Conservation (phyloP, 2,888 invertebrate genomes). For the Ceriagrion tenellum region DNA sequence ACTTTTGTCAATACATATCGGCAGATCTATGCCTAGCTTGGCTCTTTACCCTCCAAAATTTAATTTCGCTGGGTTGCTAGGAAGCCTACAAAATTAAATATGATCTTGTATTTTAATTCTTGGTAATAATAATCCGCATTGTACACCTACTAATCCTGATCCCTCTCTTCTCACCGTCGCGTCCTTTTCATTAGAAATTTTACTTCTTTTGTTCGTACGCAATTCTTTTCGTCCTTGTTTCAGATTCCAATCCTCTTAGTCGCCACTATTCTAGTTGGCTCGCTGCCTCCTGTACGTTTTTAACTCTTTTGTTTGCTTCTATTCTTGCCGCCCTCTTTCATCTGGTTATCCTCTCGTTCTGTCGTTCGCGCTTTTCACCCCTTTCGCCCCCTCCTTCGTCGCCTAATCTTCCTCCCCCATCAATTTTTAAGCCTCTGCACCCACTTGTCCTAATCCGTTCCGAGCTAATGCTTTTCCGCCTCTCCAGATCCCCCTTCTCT, state of each 20-base stretch:
- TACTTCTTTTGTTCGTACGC: background rate
- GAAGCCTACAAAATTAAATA: too few species aligned
- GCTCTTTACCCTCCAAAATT: too few species aligned
- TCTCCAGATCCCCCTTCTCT: background rate
- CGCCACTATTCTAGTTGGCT: background rate
- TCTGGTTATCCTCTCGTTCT: background rate
- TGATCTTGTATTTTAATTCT: too few species aligned
- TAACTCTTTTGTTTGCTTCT: background rate
- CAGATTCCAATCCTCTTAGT: background rate
- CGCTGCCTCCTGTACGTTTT: background rate
- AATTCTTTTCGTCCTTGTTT: background rate
- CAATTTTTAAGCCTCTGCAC: background rate
- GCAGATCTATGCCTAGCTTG: too few species aligned
- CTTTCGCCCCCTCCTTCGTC: background rate
- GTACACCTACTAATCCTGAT: too few species aligned
- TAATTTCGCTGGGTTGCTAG: too few species aligned
- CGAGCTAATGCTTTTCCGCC: slow-evolving; percentile 1
- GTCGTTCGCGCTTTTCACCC: background rate
- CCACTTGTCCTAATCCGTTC: background rate
- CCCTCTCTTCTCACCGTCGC: too few species aligned
- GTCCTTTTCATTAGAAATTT: too few species aligned
- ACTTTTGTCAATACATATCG: too few species aligned
- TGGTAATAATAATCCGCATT: too few species aligned
- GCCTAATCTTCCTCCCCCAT: background rate
- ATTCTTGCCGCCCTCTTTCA: background rate